Evolutionary conservation across 2,113 vertebrate species (phyloP).

Genomic region (Dendrocopos noguchii): DNA sequence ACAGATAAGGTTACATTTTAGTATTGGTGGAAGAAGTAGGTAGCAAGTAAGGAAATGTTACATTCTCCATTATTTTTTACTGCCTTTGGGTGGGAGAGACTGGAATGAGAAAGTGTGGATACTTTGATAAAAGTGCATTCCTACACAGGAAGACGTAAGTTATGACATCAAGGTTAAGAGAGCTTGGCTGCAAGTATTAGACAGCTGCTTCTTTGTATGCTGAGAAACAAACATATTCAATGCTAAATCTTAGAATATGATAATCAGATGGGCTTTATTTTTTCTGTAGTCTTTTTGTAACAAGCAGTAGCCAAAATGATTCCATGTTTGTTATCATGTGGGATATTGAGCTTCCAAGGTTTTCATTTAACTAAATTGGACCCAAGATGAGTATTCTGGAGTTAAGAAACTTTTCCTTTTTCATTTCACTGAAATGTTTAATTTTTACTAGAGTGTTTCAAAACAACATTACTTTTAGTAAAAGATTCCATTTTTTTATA

Average conservation of each 20-base stretch:
- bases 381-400: not conserved
- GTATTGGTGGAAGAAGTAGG: not conserved
- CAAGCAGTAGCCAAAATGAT: not conserved
- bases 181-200: not conserved
- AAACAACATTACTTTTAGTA: not conserved
- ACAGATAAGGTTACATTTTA: accelerated
- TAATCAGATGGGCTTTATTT: not conserved
- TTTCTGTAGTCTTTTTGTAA: not conserved
- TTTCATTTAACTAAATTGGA: not conserved
- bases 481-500: not conserved
- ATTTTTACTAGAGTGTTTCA: not conserved
- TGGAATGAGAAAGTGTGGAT: not conserved
- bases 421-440: not conserved
- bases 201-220: not conserved
- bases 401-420: not conserved
- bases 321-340: not conserved
- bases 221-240: not conserved
- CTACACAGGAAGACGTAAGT: not conserved
- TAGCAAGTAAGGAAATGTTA: not conserved
- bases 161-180: not conserved
- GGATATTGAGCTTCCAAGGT: not conserved
- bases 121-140: not conserved
- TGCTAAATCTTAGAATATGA: not conserved
- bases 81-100: not conserved
- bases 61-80: not conserved